A percentile compares a stretch with the other conserved stretches of the same genome.
Conservation (phyloP, 2,888 invertebrate species). For the Cryptophagus acutangulus region DNA sequence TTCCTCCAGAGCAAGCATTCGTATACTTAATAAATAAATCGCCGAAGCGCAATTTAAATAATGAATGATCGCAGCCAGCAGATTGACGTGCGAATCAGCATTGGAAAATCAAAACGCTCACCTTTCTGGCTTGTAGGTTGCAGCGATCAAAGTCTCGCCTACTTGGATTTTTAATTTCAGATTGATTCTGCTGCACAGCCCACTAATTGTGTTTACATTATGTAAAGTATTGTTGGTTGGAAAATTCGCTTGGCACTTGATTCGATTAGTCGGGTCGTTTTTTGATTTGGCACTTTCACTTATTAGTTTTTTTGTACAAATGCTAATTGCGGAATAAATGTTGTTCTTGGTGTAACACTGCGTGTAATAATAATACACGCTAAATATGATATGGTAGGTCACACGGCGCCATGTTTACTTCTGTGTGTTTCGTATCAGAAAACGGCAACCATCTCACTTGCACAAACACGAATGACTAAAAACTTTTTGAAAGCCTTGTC, state of each 20-base stretch:
- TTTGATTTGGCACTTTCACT: background rate
- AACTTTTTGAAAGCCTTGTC: no score
- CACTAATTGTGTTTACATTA: slow-evolving; percentile 4
- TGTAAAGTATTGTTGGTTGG: slow-evolving; percentile 1
- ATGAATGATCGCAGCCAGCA: no score
- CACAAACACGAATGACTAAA: slow-evolving; percentile 21
- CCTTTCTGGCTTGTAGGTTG: no score
- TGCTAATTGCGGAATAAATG: background rate
- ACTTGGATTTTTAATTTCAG: no score
- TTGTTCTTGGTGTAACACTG: background rate
- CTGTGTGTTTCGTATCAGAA: slow-evolving; percentile 37
- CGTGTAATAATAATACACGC: slow-evolving; percentile 34
- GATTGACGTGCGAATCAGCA: no score
- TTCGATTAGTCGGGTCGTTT: no score
- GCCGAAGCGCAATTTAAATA: no score
- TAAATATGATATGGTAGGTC: slow-evolving; percentile 49
- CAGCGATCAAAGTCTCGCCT: background rate
- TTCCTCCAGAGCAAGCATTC: background rate
- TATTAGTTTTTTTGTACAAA: background rate
- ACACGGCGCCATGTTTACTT: slow-evolving; percentile 50
- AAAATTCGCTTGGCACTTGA: slow-evolving; percentile 1
- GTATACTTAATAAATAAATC: background rate
- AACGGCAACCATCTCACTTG: slow-evolving; percentile 18
- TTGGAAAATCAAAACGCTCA: no score
- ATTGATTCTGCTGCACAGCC: no score